A percentile compares a stretch with the other conserved stretches of the same genome.
Evolutionary conservation across 2,888 invertebrate genomes (phyloP).

Genomic region (Tinea semifulvella): DNA sequence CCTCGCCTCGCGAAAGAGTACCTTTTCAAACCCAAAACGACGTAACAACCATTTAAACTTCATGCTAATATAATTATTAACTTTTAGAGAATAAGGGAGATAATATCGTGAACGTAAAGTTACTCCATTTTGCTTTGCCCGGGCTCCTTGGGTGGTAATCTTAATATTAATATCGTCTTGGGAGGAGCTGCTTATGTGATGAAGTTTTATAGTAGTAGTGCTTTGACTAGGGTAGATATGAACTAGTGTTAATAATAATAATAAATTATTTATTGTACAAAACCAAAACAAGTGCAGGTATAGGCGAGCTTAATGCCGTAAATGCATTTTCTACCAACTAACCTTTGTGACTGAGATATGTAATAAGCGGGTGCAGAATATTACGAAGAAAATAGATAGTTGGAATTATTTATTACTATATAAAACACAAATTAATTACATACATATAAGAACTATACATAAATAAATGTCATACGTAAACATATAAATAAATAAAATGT

Average conservation of each 20-base stretch:
- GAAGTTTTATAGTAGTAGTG: conserved; percentile 39
- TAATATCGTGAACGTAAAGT: conserved; percentile 16
- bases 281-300: too few relatives aligned
- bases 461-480: too few relatives aligned
- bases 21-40: background rate
- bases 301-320: too few relatives aligned
- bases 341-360: too few relatives aligned
- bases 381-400: too few relatives aligned
- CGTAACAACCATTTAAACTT: conserved; percentile 16
- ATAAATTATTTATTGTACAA: background rate
- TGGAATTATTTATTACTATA: too few relatives aligned
- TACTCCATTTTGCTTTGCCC: conserved; percentile 23
- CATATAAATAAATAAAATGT: too few relatives aligned
- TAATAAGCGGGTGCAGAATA: too few relatives aligned
- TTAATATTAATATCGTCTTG: conserved; percentile 61
- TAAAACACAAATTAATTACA: too few relatives aligned
- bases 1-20: conserved; percentile 21
- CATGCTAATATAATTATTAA: conserved; percentile 22
- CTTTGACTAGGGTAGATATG: conserved; percentile 9
- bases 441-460: too few relatives aligned
- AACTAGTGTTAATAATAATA: background rate
- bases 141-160: conserved; percentile 36
- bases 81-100: conserved; percentile 18
- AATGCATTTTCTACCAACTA: too few relatives aligned
- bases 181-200: conserved; percentile 45